A percentile compares a stretch with the other conserved stretches of the same genome.
Evolutionary conservation across 2,113 vertebrate species (phyloP).

Genomic region (Psittacara wagleri): DNA sequence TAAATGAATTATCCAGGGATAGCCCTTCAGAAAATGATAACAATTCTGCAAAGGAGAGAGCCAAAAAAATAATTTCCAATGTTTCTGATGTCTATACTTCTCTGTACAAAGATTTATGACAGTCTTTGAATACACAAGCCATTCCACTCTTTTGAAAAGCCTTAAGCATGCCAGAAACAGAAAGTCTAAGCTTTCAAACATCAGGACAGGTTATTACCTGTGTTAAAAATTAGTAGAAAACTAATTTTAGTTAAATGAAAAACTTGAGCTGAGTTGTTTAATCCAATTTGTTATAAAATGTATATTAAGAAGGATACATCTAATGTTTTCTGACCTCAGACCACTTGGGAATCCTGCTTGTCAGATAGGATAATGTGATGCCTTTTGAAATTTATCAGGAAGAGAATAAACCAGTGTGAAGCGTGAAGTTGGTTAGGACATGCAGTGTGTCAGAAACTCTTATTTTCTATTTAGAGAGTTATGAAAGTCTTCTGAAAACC

Average conservation of each 20-base stretch:
- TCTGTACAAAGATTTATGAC: not conserved
- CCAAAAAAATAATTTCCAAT: not conserved
- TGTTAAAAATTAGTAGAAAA: not conserved
- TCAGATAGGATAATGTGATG: not conserved
- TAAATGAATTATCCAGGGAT: constrained; percentile 14
- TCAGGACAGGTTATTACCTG: not conserved
- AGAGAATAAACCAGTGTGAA: not conserved
- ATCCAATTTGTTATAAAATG: not conserved
- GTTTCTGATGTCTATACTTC: not conserved
- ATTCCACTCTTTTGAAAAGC: not conserved
- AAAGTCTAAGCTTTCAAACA: not conserved
- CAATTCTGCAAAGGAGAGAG: not conserved
- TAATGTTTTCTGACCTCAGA: not conserved
- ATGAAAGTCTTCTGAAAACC: not conserved
- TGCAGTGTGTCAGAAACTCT: not conserved
- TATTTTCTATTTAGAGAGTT: not conserved
- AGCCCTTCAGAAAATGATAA: constrained; percentile 1
- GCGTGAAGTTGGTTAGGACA: not conserved
- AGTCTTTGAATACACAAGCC: not conserved
- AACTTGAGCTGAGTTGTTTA: not conserved
- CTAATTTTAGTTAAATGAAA: not conserved
- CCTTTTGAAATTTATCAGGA: not conserved
- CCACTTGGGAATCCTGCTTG: not conserved
- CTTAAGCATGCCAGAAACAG: not conserved
- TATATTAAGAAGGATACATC: not conserved